phyloP scores from a whole-genome alignment of 2,888 invertebrate species.

The Drosophila demipolita region DNA sequence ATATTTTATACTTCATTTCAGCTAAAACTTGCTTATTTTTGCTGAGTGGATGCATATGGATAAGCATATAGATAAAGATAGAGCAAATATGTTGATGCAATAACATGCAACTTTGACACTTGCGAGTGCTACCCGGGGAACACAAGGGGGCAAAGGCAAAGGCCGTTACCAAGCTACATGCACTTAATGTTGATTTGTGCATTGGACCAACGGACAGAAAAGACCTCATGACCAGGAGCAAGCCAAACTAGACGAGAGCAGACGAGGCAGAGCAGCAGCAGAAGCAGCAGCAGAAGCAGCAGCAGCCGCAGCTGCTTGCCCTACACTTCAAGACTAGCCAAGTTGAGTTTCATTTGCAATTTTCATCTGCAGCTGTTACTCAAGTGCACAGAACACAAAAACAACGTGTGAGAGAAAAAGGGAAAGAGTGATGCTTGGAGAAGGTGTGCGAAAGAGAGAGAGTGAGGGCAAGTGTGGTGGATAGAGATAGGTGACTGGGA shows the following conservation, averaged over 20 bases:
- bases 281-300: conserved; percentile 2
- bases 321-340: conserved; percentile 37
- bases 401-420: conserved; percentile 3
- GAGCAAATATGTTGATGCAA: conserved; percentile 72
- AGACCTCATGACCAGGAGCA: conserved; percentile 29
- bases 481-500: background rate
- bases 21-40: background rate
- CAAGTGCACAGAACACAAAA: conserved; percentile 49
- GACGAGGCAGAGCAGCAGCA: conserved; percentile 3
- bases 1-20: background rate
- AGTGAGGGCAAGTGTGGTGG: background rate
- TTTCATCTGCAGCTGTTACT: conserved; percentile 77
- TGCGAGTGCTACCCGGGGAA: conserved; percentile 28
- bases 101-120: conserved; percentile 78
- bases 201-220: conserved; percentile 47
- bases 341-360: conserved; percentile 77
- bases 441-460: background rate
- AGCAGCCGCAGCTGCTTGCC: conserved; percentile 36
- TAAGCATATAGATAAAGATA: conserved; percentile 13
- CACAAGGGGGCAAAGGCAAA: background rate
- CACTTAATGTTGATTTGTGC: conserved; percentile 79
- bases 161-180: conserved; percentile 46
- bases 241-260: conserved; percentile 25
- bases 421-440: background rate
- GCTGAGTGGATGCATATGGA: conserved; percentile 2